These are phyloP conservation scores for Petrocephalus schoutedeni DNA, from an alignment of 2,797 vertebrate species.

Conservation along the genomic window DNA sequence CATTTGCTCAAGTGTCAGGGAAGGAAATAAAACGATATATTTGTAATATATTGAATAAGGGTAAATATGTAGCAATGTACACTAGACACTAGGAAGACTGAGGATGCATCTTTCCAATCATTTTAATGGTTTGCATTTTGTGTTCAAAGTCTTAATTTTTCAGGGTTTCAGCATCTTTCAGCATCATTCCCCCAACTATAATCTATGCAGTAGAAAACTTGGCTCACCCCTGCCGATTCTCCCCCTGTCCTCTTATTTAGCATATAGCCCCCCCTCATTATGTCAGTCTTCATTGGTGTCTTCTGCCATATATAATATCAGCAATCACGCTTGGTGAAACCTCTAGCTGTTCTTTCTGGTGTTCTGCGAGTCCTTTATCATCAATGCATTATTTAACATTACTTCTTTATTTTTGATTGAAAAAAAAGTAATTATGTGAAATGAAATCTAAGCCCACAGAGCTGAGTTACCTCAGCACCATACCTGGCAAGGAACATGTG, in stretches of 20 bases:
- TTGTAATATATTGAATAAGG: neutral
- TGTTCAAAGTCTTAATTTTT: neutral
- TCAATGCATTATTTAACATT: neutral
- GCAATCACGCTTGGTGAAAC: neutral
- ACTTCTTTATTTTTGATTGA: neutral
- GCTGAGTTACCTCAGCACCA: neutral
- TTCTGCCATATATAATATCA: neutral
- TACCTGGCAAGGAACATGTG: neutral
- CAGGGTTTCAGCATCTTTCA: neutral
- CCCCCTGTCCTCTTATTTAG: neutral
- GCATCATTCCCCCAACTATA: neutral
- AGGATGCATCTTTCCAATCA: neutral
- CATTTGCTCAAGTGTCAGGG: neutral
- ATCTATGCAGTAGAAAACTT: neutral
- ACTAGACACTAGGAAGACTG: neutral
- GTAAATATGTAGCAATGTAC: neutral
- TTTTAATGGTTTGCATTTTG: neutral
- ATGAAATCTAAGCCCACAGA: neutral
- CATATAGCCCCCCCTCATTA: neutral
- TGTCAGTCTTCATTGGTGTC: neutral
- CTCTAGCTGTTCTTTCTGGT: neutral
- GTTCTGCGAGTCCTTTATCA: neutral
- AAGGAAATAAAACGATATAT: neutral
- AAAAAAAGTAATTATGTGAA: neutral
- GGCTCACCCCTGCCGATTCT: neutral